A percentile compares a stretch with the other conserved stretches of the same genome.
Evolutionary conservation across 2,113 vertebrate species (phyloP).

Genomic region (Apteryx mantelli): DNA sequence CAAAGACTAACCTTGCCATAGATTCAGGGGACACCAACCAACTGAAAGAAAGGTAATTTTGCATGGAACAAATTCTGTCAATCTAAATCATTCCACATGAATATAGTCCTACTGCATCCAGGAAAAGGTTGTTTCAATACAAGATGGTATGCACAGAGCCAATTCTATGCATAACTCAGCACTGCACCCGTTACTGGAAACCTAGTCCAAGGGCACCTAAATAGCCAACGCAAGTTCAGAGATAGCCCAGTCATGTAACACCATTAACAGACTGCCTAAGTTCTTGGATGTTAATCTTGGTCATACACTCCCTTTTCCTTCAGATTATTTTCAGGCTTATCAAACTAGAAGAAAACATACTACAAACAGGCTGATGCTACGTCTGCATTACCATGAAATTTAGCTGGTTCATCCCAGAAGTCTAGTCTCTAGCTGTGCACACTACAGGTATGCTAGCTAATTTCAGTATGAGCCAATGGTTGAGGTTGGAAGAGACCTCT

Average conservation of each 20-base stretch:
- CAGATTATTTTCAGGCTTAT: neutral
- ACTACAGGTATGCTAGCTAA: neutral
- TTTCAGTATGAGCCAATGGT: neutral
- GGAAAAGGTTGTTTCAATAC: neutral
- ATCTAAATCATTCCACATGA: neutral
- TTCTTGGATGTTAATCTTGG: neutral
- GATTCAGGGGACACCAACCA: neutral
- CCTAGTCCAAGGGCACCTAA: neutral
- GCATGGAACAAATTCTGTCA: neutral
- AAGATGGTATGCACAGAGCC: neutral
- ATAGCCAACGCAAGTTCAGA: neutral
- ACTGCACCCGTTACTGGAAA: neutral
- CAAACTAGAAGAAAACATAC: neutral
- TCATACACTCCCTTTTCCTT: neutral
- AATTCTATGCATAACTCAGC: neutral
- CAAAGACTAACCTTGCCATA: neutral
- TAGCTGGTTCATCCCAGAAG: neutral
- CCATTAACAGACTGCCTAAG: neutral
- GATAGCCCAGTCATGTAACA: neutral
- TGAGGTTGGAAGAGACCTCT: neutral
- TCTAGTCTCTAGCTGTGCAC: neutral
- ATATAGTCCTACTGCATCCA: neutral
- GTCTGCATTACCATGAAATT: neutral
- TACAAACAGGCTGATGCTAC: neutral
- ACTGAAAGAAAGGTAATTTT: neutral